Conservation (phyloP, 2,888 invertebrate genomes). For the Eilema griseolum region DNA sequence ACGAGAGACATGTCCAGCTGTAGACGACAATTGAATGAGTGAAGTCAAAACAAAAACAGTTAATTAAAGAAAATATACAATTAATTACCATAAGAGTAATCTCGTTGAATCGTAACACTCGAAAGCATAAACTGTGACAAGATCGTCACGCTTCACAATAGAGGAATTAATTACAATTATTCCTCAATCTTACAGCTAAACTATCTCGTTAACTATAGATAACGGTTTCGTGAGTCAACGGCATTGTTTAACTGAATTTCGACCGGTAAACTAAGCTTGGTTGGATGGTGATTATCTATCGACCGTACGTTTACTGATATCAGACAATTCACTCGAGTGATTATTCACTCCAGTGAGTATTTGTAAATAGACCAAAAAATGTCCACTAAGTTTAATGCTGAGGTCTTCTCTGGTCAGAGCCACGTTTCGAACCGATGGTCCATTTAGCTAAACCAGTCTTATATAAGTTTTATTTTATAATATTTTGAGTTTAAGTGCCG, state of each 20-base stretch:
- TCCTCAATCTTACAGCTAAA: conserved; percentile 47
- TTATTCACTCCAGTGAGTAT: no score
- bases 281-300: conserved; percentile 26
- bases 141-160: conserved; percentile 36
- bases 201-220: conserved; percentile 48
- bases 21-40: no score
- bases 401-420: no score
- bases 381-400: no score
- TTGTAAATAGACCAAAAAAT: no score
- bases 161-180: conserved; percentile 50
- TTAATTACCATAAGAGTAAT: conserved; percentile 31
- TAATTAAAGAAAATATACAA: conserved; percentile 7
- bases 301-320: background rate
- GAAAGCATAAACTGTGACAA: conserved; percentile 26
- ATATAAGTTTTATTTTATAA: no score
- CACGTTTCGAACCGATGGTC: no score
- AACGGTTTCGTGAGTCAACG: conserved; percentile 45
- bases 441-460: no score
- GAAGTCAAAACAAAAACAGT: background rate
- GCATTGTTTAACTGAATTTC: conserved; percentile 47
- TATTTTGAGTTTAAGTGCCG: no score
- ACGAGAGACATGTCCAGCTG: no score
- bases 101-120: conserved; percentile 32
- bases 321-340: no score
- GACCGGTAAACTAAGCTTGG: conserved; percentile 43